These are phyloP conservation scores for Stercorarius parasiticus DNA, from an alignment of 2,113 vertebrate genomes.

Conservation along the genomic window DNA sequence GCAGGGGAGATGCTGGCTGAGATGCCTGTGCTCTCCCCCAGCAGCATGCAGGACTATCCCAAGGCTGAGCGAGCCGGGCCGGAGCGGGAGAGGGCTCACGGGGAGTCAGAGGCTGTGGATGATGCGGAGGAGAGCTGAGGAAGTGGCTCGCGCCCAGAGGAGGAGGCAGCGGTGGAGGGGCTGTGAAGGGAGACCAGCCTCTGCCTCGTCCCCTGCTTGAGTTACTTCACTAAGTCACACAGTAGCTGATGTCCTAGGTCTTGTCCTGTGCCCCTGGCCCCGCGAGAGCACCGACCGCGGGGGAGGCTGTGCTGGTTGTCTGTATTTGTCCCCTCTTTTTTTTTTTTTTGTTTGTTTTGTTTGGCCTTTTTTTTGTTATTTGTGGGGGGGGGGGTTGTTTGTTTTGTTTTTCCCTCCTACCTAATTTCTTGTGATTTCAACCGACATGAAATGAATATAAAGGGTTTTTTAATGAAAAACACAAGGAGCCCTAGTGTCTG, in stretches of 20 bases:
- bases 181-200: not conserved
- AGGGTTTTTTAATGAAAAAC: constrained; percentile 80
- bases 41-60: constrained; percentile 60
- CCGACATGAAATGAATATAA: constrained; percentile 76
- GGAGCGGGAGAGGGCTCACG: not conserved
- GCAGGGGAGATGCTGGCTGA: fast-evolving
- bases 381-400: not conserved
- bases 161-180: not conserved
- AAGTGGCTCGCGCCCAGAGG: not conserved
- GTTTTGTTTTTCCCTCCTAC: not conserved
- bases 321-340: constrained; percentile 52
- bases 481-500: constrained; percentile 4
- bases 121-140: constrained; percentile 70
- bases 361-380: not conserved
- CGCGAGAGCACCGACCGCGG: not conserved
- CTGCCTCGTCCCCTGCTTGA: not conserved
- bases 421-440: constrained; percentile 75
- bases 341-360: not conserved
- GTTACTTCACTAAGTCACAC: constrained; percentile 45
- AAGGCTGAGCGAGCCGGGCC: constrained; percentile 22
- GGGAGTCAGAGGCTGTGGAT: constrained; percentile 61
- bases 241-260: constrained; percentile 56
- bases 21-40: not conserved
- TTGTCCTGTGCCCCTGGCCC: not conserved
- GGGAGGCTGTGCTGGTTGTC: constrained; percentile 48